phyloP scores from a whole-genome alignment of 2,797 vertebrate genomes.

The Sphenopsis melanotis region DNA sequence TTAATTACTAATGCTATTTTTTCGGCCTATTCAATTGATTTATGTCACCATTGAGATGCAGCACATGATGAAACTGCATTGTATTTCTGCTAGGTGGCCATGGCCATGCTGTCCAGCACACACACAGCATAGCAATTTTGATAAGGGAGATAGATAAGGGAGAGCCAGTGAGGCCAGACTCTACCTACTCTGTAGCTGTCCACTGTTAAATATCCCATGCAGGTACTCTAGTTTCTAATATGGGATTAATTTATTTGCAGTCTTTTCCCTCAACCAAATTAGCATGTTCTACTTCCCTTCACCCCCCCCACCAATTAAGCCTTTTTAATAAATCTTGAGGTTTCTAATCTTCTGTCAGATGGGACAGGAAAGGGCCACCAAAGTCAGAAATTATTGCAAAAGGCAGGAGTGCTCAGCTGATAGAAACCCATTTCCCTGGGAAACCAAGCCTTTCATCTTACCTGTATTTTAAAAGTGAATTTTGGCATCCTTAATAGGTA shows the following conservation, averaged over 20 bases:
- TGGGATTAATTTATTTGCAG: neutral
- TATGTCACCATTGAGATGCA: neutral
- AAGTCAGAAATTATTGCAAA: neutral
- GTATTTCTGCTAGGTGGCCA: neutral
- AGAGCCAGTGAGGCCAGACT: neutral
- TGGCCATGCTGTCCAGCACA: neutral
- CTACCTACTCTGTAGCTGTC: neutral
- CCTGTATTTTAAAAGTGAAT: neutral
- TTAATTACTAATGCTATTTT: neutral
- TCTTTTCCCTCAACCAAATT: neutral
- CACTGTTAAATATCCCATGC: neutral
- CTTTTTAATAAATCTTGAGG: neutral
- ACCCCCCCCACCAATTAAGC: neutral
- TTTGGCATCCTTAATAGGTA: neutral
- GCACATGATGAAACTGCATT: neutral
- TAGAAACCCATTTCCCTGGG: neutral
- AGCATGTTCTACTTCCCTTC: neutral
- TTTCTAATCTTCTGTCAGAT: neutral
- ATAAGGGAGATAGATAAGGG: neutral
- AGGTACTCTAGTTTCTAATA: neutral
- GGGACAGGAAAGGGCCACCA: neutral
- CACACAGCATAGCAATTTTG: neutral
- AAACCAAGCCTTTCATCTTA: neutral
- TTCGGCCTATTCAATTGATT: neutral
- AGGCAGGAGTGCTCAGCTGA: neutral